Base-by-base conservation (phyloP, 1,140 invertebrate species). In the Aphelinus certus region DNA sequence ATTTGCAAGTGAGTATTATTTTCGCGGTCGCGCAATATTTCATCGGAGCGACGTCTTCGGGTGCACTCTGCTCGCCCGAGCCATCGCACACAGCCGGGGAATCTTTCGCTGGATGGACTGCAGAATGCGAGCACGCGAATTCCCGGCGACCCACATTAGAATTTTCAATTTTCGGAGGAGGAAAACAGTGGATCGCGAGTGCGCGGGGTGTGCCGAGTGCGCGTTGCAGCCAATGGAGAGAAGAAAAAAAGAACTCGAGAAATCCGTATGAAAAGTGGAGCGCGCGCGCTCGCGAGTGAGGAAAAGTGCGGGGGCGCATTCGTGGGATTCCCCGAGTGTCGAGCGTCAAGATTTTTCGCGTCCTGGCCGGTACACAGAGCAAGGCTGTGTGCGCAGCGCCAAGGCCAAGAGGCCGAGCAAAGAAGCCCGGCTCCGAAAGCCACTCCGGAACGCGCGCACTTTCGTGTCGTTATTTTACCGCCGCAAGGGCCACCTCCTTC, bases 401-500 rank as follows among this genome's bases (percentile, higher is more conserved):
- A 26, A 61, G 26, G 57, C 47, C 26, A 49, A 51, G 69, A 60
- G 6, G 69, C 51, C n/a, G 62, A 61, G 60, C 48, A 60, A 63
- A 42, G 58, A 68, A 53, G 1, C 66, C 62, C 53, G 78, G 60
- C 72, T 73, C 71, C 78, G 81, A 81, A 82, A 80, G 80, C 78
- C 78, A 79, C 81, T 81, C 71, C 74, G 69, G 76, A 79, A 77
- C 79, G 78, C 79, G 80, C 82, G 79, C 77, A 79, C 6, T 68
- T 76, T 81, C 80, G 79, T 81, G 82, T 85, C 82, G 83, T 85
- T 85, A 83, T 83, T 85, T 83, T 78, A 82, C 77, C 80, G 82
- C 83, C 82, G 82, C 80, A 76, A 84, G 83, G 81, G 46, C 56
- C 45, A 7, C 43, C 79, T 73, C 26, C 26, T 26, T 26, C 26